These are phyloP conservation scores for Fratercula arctica DNA, from an alignment of 2,797 vertebrate genomes.

Conservation along the genomic window DNA sequence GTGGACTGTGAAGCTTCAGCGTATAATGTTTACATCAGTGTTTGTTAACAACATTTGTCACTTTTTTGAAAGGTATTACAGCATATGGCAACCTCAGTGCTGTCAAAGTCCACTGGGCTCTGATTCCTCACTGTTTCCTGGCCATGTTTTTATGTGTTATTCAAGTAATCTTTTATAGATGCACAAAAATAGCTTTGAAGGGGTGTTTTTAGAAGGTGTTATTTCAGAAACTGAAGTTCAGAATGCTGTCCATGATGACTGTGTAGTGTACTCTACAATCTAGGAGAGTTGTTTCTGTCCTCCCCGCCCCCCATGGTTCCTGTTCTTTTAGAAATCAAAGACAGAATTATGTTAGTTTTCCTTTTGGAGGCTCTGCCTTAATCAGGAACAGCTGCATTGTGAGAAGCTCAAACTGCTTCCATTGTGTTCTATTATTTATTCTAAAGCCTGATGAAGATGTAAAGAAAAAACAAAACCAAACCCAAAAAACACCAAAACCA, in stretches of 20 bases:
- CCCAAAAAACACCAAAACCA: not conserved
- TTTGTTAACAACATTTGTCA: constrained; percentile 1
- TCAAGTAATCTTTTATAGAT: constrained; percentile 5
- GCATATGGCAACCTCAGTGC: not conserved
- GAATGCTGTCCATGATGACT: not conserved
- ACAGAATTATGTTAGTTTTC: constrained; percentile 37
- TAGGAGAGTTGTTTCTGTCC: not conserved
- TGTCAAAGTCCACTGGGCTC: not conserved
- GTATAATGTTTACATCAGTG: not conserved
- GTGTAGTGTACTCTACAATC: not conserved
- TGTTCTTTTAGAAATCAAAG: constrained; percentile 39
- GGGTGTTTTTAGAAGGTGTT: not conserved
- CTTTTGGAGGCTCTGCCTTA: constrained; percentile 12
- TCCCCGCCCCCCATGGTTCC: not conserved
- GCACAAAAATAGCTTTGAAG: constrained; percentile 19
- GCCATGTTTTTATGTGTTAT: not conserved
- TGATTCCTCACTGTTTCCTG: not conserved
- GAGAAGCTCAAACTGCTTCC: constrained; percentile 7
- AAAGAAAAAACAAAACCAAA: not conserved
- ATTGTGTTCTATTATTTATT: constrained; percentile 57
- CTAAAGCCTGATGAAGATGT: not conserved
- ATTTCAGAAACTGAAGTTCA: constrained; percentile 29
- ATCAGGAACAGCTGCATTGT: constrained; percentile 37
- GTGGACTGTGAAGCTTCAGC: not conserved
- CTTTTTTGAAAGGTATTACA: not conserved